A percentile compares a stretch with the other conserved stretches of the same genome.
phyloP scores from a whole-genome alignment of 2,797 vertebrate species.

The Hippocampus kuda region DNA sequence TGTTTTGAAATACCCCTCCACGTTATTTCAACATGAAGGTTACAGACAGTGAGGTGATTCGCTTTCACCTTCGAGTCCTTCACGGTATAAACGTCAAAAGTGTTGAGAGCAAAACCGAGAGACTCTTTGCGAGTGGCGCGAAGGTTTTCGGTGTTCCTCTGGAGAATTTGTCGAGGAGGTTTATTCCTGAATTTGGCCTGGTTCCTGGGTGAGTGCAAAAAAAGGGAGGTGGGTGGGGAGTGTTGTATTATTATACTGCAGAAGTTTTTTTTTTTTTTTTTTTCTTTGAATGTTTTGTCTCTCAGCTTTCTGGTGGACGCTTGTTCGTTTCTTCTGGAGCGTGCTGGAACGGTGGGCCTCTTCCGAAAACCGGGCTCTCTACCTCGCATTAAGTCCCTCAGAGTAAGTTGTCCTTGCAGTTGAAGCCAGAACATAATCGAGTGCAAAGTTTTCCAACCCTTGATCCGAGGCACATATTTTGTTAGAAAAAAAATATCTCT shows the following conservation, averaged over 20 bases:
- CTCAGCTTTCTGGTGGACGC: constrained; percentile 76
- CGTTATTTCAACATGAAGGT: constrained; percentile 35
- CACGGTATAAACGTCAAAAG: constrained; percentile 72
- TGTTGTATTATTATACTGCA: not conserved
- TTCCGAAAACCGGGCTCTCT: constrained; percentile 85
- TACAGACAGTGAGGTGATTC: constrained; percentile 44
- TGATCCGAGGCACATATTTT: not conserved
- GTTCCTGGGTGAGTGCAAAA: constrained; percentile 72
- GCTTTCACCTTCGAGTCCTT: constrained; percentile 64
- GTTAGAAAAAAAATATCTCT: too few relatives aligned
- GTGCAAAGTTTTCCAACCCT: not conserved
- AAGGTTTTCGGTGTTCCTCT: constrained; percentile 77
- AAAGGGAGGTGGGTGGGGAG: too few relatives aligned
- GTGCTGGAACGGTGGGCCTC: constrained; percentile 74
- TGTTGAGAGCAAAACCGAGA: constrained; percentile 39
- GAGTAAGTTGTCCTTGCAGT: constrained; percentile 52
- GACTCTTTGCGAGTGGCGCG: constrained; percentile 38
- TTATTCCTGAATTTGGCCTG: constrained; percentile 73
- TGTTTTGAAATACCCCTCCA: not conserved
- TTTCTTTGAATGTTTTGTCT: constrained; percentile 11
- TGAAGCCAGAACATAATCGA: not conserved
- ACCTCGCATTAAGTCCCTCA: constrained; percentile 73
- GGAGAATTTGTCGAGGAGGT: constrained; percentile 59
- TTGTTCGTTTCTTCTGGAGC: constrained; percentile 70
- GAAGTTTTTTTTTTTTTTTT: too few relatives aligned